Evolutionary conservation across 2,797 vertebrate species (phyloP).

Genomic region (Percopsis omiscomaycus): DNA sequence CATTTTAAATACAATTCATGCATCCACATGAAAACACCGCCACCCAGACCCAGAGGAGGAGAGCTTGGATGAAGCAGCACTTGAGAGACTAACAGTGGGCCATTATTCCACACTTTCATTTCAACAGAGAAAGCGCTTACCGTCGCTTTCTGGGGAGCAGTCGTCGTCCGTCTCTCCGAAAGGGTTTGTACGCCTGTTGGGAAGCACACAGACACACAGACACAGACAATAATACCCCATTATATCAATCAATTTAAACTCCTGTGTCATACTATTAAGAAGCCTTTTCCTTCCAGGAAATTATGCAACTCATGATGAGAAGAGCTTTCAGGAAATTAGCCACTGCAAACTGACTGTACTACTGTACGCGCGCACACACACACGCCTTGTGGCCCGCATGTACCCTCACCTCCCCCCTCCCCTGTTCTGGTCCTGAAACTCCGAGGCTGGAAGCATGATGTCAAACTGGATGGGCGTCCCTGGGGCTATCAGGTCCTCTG

Average conservation of each 20-base stretch:
- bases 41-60: background rate
- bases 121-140: constrained; percentile 62
- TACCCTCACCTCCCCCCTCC: constrained; percentile 79
- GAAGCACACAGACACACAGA: constrained; percentile 18
- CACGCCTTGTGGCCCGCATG: background rate
- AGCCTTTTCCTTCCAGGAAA: constrained; percentile 48
- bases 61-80: background rate
- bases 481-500: constrained; percentile 86
- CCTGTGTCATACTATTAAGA: constrained; percentile 31
- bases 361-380: background rate
- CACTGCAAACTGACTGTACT: background rate
- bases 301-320: constrained; percentile 22
- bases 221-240: background rate
- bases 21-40: no score
- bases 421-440: constrained; percentile 94
- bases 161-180: constrained; percentile 92
- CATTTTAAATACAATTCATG: no score
- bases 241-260: constrained; percentile 41
- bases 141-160: constrained; percentile 74
- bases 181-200: constrained; percentile 89
- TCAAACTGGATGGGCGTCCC: constrained; percentile 98
- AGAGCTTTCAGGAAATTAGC: constrained; percentile 43
- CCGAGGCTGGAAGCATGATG: constrained; percentile 89
- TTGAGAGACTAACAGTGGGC: background rate
- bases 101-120: constrained; percentile 6